These are phyloP conservation scores for Platycnemis pennipes DNA, from an alignment of 2,888 invertebrate genomes.

Conservation along the genomic window DNA sequence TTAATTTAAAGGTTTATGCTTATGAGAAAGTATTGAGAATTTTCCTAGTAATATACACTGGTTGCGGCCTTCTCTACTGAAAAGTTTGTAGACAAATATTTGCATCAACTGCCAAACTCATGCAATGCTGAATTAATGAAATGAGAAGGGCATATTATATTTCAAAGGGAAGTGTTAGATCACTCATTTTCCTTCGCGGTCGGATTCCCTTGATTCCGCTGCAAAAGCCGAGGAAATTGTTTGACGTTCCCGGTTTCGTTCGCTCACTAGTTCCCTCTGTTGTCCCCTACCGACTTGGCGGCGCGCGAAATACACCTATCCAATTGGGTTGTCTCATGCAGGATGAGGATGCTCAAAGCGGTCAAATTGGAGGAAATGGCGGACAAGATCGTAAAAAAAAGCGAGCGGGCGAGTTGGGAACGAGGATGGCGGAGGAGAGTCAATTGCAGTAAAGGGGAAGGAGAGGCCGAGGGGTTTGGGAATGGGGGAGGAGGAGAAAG, in stretches of 20 bases:
- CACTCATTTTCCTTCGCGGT: too few relatives aligned
- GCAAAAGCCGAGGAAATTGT: neutral
- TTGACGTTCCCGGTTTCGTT: neutral
- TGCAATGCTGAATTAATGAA: too few relatives aligned
- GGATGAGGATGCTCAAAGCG: neutral
- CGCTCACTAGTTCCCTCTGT: neutral
- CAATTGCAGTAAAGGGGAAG: neutral
- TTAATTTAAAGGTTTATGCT: too few relatives aligned
- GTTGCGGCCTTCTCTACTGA: too few relatives aligned
- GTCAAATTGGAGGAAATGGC: neutral
- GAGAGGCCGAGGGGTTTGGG: neutral
- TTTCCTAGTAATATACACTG: too few relatives aligned
- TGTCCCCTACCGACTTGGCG: neutral
- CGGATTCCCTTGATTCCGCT: neutral
- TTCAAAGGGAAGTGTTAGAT: too few relatives aligned
- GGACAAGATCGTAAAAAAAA: constrained; percentile 27
- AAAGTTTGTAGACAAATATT: too few relatives aligned
- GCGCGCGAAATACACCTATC: neutral
- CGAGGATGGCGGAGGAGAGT: neutral
- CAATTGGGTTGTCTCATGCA: constrained; percentile 21
- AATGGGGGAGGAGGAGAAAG: neutral
- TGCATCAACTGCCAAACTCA: too few relatives aligned
- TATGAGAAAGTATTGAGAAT: too few relatives aligned
- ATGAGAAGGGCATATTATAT: too few relatives aligned
- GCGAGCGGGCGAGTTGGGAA: neutral